phyloP scores from a whole-genome alignment of 2,888 invertebrate genomes.

The Tolmerus cingulatus region DNA sequence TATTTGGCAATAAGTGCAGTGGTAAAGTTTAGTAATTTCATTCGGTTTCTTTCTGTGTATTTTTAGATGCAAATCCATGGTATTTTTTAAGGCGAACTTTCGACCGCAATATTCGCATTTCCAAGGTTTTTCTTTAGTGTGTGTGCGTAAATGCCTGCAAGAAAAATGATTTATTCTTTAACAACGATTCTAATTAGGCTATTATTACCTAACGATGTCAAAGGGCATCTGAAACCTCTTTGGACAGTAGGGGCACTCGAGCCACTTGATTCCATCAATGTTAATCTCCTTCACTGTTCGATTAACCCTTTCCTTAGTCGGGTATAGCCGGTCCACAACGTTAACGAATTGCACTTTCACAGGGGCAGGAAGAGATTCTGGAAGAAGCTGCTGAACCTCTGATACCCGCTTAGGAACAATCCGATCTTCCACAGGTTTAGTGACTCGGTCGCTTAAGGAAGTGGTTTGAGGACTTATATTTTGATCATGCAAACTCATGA shows the following conservation, averaged over 20 bases:
- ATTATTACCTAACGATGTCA: constrained; percentile 54
- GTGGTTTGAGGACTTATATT: not conserved
- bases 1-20: constrained; percentile 34
- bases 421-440: not conserved
- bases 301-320: constrained; percentile 47
- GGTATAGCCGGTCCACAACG: constrained; percentile 51
- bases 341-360: not conserved
- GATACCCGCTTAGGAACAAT: not conserved
- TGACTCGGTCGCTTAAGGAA: not conserved
- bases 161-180: not conserved
- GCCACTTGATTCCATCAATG: constrained; percentile 47
- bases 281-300: constrained; percentile 49
- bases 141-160: constrained; percentile 54
- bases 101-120: constrained; percentile 52
- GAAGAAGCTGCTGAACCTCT: not conserved
- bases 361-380: not conserved
- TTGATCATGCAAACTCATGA: constrained; percentile 51
- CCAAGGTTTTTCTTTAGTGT: constrained; percentile 54
- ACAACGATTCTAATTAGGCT: not conserved
- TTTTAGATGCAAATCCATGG: constrained; percentile 32
- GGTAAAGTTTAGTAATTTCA: constrained; percentile 24
- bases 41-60: constrained; percentile 33
- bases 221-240: constrained; percentile 54
- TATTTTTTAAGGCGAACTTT: constrained; percentile 42
- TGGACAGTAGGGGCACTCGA: constrained; percentile 54